Evolutionary conservation across 1,140 invertebrate genomes (phyloP).

Genomic region (Cherax destructor): DNA sequence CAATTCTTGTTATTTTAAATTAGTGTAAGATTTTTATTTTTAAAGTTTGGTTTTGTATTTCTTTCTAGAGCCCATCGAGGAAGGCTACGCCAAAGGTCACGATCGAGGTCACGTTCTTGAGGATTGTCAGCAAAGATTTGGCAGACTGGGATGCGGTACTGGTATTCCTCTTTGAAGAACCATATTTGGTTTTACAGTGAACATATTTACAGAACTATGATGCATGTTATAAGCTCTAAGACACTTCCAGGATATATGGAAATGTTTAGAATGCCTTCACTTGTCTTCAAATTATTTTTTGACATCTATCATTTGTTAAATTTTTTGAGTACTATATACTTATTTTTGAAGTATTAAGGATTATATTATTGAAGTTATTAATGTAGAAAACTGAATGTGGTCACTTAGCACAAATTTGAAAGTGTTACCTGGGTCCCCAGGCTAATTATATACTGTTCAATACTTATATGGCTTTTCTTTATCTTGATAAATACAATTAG

Average conservation of each 20-base stretch:
- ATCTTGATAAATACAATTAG: no score
- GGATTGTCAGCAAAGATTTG: not conserved
- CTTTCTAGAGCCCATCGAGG: slow-evolving; percentile 33
- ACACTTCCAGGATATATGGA: not conserved
- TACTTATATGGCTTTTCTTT: no score
- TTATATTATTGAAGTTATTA: not conserved
- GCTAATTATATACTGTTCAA: no score
- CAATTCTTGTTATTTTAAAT: not conserved
- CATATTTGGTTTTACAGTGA: not conserved
- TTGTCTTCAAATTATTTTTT: not conserved
- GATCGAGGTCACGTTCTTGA: slow-evolving; percentile 44
- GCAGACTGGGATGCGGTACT: not conserved
- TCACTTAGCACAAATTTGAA: slow-evolving; percentile 7
- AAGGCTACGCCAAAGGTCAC: slow-evolving; percentile 19
- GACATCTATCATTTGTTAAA: not conserved
- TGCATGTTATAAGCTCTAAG: slow-evolving; percentile 12
- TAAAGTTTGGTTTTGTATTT: slow-evolving; percentile 22
- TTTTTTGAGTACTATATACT: not conserved
- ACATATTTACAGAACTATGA: not conserved
- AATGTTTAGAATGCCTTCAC: not conserved
- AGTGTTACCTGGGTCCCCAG: not conserved
- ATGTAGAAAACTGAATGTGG: not conserved
- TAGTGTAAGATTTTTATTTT: not conserved
- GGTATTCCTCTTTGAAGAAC: not conserved
- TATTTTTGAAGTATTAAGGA: not conserved